These are phyloP conservation scores for Ctenomys sociabilis DNA, from an alignment of 2,113 vertebrate species.

Conservation along the genomic window DNA sequence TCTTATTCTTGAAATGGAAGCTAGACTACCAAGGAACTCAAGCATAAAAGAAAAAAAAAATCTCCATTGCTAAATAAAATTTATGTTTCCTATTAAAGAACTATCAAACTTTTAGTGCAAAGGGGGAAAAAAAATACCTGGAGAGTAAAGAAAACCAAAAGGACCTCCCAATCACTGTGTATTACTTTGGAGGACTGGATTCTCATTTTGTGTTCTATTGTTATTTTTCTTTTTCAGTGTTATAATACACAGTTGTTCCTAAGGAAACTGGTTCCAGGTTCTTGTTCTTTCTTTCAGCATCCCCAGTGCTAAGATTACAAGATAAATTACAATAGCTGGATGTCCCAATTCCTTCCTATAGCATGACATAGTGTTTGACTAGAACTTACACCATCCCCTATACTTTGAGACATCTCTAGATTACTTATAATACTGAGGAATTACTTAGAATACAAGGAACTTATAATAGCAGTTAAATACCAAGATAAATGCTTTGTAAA, in stretches of 20 bases:
- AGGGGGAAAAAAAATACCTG: not conserved
- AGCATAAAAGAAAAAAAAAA: not conserved
- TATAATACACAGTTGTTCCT: not conserved
- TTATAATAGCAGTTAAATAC: not conserved
- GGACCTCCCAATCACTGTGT: not conserved
- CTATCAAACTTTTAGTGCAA: not conserved
- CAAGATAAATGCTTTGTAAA: not conserved
- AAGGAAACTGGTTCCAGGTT: not conserved
- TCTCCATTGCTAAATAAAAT: constrained; percentile 24
- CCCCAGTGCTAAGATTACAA: too few species aligned
- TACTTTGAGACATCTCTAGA: not conserved
- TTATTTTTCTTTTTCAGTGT: constrained; percentile 7
- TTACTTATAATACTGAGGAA: not conserved
- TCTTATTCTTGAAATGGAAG: constrained; percentile 30
- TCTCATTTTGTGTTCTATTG: not conserved
- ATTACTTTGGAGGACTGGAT: not conserved
- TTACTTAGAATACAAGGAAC: not conserved
- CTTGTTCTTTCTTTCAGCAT: too few species aligned
- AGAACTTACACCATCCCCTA: too few species aligned
- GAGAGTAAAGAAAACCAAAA: constrained; percentile 38
- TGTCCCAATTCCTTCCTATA: not conserved
- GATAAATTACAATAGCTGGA: not conserved
- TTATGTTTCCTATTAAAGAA: not conserved
- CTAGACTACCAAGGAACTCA: not conserved
- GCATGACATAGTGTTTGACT: not conserved